Percentiles rank a stretch among this genome's conserved stretches.
Conservation (phyloP, 2,797 vertebrate genomes). For the Acipenser transmontanus region DNA sequence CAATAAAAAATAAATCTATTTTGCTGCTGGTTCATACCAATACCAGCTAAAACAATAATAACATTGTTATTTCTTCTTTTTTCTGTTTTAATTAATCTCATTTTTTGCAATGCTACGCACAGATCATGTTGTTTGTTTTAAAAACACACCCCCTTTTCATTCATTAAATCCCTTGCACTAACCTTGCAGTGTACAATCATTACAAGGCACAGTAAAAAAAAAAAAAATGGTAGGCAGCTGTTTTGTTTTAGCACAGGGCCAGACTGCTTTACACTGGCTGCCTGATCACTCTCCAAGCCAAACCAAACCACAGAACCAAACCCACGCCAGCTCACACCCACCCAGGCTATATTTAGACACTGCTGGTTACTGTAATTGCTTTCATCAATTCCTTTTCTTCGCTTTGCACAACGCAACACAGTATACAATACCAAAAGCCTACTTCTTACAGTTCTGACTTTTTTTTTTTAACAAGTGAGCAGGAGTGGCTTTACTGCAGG, state of each 20-base stretch:
- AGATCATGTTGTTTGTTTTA: too few species aligned
- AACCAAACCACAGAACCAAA: slow-evolving; percentile 52
- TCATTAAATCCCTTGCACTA: slow-evolving; percentile 42
- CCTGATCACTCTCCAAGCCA: slow-evolving; percentile 59
- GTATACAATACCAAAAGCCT: slow-evolving; percentile 43
- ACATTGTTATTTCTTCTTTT: slow-evolving; percentile 28
- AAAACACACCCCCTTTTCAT: slow-evolving; percentile 43
- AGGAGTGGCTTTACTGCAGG: too few species aligned
- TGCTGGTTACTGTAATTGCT: slow-evolving; percentile 55
- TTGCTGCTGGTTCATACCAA: slow-evolving; percentile 46
- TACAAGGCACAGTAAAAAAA: background rate
- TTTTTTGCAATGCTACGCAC: too few species aligned
- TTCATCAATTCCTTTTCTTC: slow-evolving; percentile 57
- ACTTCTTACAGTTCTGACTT: slow-evolving; percentile 47
- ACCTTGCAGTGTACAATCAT: slow-evolving; percentile 27
- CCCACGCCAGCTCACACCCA: slow-evolving; percentile 53
- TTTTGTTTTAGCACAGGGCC: slow-evolving; percentile 67
- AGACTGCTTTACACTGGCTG: slow-evolving; percentile 62
- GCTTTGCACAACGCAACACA: slow-evolving; percentile 45
- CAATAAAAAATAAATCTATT: too few species aligned
- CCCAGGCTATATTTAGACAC: slow-evolving; percentile 67
- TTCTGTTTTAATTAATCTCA: slow-evolving; percentile 35
- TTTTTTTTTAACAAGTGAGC: slow-evolving; percentile 29
- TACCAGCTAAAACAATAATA: slow-evolving; percentile 55
- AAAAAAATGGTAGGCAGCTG: slow-evolving; percentile 54